Percentiles rank a stretch among this genome's conserved stretches.
phyloP scores from a whole-genome alignment of 2,113 vertebrate species.

The Ctenodactylus gundi region DNA sequence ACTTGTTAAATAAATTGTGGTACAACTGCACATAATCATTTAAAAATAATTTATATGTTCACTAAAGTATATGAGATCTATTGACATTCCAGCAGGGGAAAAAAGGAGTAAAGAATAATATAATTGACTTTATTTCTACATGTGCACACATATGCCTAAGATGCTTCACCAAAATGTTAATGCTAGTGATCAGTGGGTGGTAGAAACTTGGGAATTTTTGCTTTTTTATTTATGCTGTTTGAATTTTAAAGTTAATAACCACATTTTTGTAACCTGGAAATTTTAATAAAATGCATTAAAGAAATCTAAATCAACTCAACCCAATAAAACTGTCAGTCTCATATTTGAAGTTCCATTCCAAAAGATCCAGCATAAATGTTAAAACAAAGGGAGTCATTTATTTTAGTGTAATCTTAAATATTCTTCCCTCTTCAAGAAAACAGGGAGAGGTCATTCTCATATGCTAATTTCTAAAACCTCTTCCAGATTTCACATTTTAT shows the following conservation, averaged over 20 bases:
- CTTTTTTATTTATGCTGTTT: not conserved
- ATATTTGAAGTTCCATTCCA: not conserved
- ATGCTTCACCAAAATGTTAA: not conserved
- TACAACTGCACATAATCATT: not conserved
- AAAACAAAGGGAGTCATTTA: not conserved
- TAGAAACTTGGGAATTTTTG: not conserved
- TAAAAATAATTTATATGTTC: not conserved
- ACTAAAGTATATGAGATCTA: not conserved
- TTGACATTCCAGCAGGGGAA: not conserved
- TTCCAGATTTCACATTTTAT: not conserved
- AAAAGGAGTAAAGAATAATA: not conserved
- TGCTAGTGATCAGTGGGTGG: not conserved
- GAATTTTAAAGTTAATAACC: conserved; percentile 4
- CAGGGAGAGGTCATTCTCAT: not conserved
- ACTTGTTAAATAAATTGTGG: conserved; percentile 17
- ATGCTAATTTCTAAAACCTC: not conserved
- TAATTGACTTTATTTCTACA: not conserved
- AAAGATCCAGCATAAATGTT: not conserved
- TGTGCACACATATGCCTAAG: not conserved
- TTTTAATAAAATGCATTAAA: not conserved
- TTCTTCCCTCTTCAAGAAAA: not conserved
- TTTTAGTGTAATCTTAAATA: not conserved
- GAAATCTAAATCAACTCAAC: conserved; percentile 44
- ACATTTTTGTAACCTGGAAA: not conserved
- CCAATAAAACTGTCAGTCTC: not conserved